Conservation (phyloP, 2,113 vertebrate genomes). For the Ptilorrhoa leucosticta region DNA sequence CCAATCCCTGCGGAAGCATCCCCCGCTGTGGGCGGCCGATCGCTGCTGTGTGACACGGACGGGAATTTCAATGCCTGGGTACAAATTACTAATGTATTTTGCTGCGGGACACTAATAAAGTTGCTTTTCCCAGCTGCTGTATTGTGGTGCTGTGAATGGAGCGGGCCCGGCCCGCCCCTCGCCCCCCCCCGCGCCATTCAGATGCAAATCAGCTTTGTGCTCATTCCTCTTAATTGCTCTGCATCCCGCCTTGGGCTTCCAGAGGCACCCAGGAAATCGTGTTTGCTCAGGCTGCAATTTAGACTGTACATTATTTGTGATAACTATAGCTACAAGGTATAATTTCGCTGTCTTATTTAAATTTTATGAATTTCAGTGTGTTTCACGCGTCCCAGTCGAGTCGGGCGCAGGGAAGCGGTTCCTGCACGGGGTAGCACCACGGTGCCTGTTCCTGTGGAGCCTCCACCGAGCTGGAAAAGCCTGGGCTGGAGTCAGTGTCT, state of each 20-base stretch:
- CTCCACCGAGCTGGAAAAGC: neutral
- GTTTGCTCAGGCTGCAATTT: constrained; percentile 61
- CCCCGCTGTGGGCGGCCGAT: neutral
- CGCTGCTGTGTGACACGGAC: neutral
- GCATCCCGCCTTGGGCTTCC: constrained; percentile 59
- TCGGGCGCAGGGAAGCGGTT: neutral
- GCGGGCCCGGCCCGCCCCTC: neutral
- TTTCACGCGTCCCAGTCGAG: constrained; percentile 39
- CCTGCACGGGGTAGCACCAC: neutral
- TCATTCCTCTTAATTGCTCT: constrained; percentile 53
- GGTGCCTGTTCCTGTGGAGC: neutral
- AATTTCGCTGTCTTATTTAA: constrained; percentile 64
- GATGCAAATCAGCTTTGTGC: constrained; percentile 62
- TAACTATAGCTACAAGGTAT: constrained; percentile 59
- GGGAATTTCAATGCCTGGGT: constrained; percentile 41
- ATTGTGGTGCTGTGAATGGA: constrained; percentile 53
- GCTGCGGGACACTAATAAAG: constrained; percentile 70
- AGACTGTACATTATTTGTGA: constrained; percentile 52
- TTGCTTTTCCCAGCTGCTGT: constrained; percentile 61
- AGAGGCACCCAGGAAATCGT: constrained; percentile 39
- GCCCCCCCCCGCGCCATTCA: neutral
- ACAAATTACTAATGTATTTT: constrained; percentile 59
- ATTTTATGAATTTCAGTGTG: constrained; percentile 52
- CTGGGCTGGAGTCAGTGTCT: neutral
- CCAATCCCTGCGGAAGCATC: neutral